Percentiles rank a stretch among this genome's conserved stretches.
Evolutionary conservation across 2,888 invertebrate species (phyloP).

Genomic region (Hypomecis punctinalis): DNA sequence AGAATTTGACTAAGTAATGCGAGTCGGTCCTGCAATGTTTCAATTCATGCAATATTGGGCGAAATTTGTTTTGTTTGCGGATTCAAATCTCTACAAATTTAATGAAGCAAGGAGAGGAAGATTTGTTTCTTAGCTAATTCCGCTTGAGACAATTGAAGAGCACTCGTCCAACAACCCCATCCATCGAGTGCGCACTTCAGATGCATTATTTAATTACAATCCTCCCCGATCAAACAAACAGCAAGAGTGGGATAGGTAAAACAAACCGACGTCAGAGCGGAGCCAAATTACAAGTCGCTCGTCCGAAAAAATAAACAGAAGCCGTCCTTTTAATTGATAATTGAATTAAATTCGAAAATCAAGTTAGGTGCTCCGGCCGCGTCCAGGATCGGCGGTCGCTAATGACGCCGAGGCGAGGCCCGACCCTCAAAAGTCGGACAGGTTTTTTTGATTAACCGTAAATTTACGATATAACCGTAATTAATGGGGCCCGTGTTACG

Average conservation of each 20-base stretch:
- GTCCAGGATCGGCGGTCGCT: conserved; percentile 59
- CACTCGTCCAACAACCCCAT: conserved; percentile 4
- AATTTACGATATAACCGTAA: conserved; percentile 71
- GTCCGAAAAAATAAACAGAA: conserved; percentile 74
- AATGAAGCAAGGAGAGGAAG: not conserved
- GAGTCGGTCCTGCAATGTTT: not conserved
- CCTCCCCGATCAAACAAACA: conserved; percentile 50
- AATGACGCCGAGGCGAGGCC: conserved; percentile 58
- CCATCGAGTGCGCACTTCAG: conserved; percentile 33
- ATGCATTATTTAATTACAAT: conserved; percentile 41
- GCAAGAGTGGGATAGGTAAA: conserved; percentile 51
- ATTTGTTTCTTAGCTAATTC: conserved; percentile 1
- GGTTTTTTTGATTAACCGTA: conserved; percentile 73
- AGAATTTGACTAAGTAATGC: conserved; percentile 25
- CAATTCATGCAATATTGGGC: not conserved
- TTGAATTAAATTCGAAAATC: conserved; percentile 80
- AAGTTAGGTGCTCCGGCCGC: conserved; percentile 66
- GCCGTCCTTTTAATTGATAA: conserved; percentile 76
- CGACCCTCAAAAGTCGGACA: conserved; percentile 62
- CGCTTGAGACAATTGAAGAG: not conserved
- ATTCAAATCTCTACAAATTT: too few species aligned
- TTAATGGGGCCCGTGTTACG: conserved; percentile 67
- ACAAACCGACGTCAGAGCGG: conserved; percentile 60
- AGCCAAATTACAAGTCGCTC: conserved; percentile 65
- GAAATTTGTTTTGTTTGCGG: not conserved